A percentile compares a stretch with the other conserved stretches of the same genome.
These are phyloP conservation scores for Myrmophylax atrothorax DNA, from an alignment of 2,113 vertebrate species.

Conservation along the genomic window DNA sequence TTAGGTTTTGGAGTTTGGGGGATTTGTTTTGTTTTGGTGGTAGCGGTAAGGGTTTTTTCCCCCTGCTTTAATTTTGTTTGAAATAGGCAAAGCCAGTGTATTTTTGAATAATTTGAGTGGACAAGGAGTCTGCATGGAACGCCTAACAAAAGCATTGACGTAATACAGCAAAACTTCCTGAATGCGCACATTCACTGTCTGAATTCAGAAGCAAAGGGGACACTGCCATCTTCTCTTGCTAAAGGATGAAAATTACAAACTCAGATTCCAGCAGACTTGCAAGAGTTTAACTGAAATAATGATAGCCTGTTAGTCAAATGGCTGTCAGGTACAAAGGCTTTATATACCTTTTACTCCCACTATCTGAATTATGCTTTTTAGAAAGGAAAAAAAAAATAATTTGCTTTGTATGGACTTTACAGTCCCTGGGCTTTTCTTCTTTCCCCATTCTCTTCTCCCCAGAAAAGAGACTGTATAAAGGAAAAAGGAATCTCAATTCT, in stretches of 20 bases:
- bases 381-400: not conserved
- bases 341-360: not conserved
- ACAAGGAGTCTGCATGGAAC: not conserved
- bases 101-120: not conserved
- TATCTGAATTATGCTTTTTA: not conserved
- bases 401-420: not conserved
- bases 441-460: not conserved
- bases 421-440: not conserved
- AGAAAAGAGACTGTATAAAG: not conserved
- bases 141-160: not conserved
- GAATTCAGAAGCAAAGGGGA: not conserved
- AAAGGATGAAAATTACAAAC: not conserved
- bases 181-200: not conserved
- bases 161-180: not conserved
- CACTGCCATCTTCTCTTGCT: not conserved
- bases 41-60: not conserved
- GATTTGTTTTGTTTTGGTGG: not conserved
- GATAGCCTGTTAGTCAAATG: not conserved
- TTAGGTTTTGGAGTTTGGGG: not conserved
- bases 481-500: not conserved
- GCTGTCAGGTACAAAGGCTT: constrained; percentile 12
- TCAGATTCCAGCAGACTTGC: not conserved
- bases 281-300: constrained; percentile 9
- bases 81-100: not conserved
- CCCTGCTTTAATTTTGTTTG: not conserved